Percentiles rank a stretch among this genome's conserved stretches.
These are phyloP conservation scores for Drosophila suzukii DNA, from an alignment of 1,140 invertebrate genomes.

Conservation along the genomic window DNA sequence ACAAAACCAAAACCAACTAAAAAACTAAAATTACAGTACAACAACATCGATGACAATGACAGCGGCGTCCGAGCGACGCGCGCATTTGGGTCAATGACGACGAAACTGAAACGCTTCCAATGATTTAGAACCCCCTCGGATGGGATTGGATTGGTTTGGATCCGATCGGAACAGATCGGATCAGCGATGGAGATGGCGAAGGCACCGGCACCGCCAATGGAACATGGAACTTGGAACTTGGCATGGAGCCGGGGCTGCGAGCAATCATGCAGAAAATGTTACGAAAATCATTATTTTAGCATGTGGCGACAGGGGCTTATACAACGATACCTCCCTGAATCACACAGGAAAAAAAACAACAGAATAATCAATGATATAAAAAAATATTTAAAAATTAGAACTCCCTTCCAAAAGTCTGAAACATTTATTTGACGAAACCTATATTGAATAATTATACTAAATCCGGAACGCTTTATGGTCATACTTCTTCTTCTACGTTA, in stretches of 20 bases:
- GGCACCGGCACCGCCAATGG: constrained; percentile 43
- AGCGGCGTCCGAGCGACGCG: constrained; percentile 73
- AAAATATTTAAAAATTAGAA: no score
- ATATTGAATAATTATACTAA: no score
- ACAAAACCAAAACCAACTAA: constrained; percentile 1
- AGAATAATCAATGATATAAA: no score
- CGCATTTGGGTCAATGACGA: constrained; percentile 80
- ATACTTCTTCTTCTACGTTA: no score
- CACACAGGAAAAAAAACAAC: constrained; percentile 1
- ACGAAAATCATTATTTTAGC: constrained; percentile 77
- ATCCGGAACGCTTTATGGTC: no score
- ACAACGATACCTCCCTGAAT: constrained; percentile 42
- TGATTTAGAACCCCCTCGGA: constrained; percentile 69
- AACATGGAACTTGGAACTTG: constrained; percentile 28
- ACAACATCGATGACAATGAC: constrained; percentile 65
- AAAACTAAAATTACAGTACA: constrained; percentile 5
- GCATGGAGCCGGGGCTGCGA: constrained; percentile 34
- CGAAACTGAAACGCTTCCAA: constrained; percentile 69
- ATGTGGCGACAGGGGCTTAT: constrained; percentile 69
- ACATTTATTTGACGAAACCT: no score
- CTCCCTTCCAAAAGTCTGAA: no score
- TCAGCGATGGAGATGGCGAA: constrained; percentile 32
- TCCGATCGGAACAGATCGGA: constrained; percentile 10
- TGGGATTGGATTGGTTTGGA: constrained; percentile 4
- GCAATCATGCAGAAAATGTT: constrained; percentile 80